phyloP scores from a whole-genome alignment of 2,113 vertebrate species.

The Clarias batrachus region DNA sequence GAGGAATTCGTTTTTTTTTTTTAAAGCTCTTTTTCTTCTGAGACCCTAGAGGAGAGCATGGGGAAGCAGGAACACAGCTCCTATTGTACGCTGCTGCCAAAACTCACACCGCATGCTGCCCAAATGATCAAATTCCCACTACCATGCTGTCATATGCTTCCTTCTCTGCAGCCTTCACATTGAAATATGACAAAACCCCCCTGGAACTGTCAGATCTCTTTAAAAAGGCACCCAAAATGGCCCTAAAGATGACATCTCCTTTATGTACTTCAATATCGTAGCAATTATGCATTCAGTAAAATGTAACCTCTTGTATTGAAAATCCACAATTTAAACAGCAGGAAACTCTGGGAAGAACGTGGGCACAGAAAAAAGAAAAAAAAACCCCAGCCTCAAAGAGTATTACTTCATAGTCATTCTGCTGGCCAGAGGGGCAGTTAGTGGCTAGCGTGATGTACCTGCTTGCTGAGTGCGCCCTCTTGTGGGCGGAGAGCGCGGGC shows the following conservation, averaged over 20 bases:
- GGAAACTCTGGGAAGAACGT: constrained; percentile 28
- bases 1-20: constrained; percentile 53
- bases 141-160: constrained; percentile 55
- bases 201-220: constrained; percentile 43
- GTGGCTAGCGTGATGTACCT: constrained; percentile 71
- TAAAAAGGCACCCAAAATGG: not conserved
- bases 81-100: constrained; percentile 62
- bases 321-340: not conserved
- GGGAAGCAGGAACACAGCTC: constrained; percentile 63
- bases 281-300: constrained; percentile 6
- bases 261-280: constrained; percentile 19
- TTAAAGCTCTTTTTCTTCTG: constrained; percentile 55
- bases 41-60: constrained; percentile 60
- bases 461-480: constrained; percentile 91
- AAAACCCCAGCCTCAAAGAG: not conserved
- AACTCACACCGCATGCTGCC: constrained; percentile 63
- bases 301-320: constrained; percentile 33
- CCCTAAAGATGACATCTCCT: constrained; percentile 20
- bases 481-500: constrained; percentile 82
- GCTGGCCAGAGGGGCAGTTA: not conserved
- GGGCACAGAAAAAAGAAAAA: not conserved
- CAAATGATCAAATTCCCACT: constrained; percentile 48
- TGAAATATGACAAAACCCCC: constrained; percentile 34
- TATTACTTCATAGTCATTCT: not conserved
- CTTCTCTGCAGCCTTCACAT: constrained; percentile 49